These are phyloP conservation scores for Pimpla rufipes DNA, from an alignment of 2,888 invertebrate genomes.

Conservation along the genomic window DNA sequence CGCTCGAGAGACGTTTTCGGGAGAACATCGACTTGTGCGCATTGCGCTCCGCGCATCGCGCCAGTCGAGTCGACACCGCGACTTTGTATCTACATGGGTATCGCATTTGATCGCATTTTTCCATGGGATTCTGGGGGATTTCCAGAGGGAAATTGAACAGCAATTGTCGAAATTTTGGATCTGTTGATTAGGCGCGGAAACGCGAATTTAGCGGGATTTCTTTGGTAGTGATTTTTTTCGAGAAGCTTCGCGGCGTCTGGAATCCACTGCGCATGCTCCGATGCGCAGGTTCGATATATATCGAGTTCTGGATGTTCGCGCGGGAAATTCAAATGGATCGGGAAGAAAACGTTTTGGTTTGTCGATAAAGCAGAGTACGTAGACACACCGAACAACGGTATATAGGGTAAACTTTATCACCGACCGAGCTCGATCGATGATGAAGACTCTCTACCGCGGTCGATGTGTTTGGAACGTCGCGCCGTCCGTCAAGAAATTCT, in stretches of 20 bases:
- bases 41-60: neutral
- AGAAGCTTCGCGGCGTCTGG: neutral
- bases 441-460: too few relatives aligned
- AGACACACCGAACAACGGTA: too few relatives aligned
- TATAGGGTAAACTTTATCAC: too few relatives aligned
- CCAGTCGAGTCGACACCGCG: neutral
- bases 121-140: neutral
- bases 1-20: neutral
- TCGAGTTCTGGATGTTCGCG: neutral
- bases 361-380: too few relatives aligned
- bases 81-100: neutral
- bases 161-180: neutral
- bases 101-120: too few relatives aligned
- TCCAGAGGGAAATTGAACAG: neutral
- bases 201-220: neutral
- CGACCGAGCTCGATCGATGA: too few relatives aligned
- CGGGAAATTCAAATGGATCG: conserved; percentile 1
- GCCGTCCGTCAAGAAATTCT: too few relatives aligned
- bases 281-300: conserved; percentile 11
- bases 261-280: neutral
- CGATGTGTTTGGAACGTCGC: too few relatives aligned
- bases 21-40: conserved; percentile 1
- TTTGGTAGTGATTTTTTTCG: neutral
- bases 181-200: too few relatives aligned
- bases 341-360: too few relatives aligned